A percentile compares a stretch with the other conserved stretches of the same genome.
phyloP scores from a whole-genome alignment of 2,113 vertebrate species.

The Parus major region DNA sequence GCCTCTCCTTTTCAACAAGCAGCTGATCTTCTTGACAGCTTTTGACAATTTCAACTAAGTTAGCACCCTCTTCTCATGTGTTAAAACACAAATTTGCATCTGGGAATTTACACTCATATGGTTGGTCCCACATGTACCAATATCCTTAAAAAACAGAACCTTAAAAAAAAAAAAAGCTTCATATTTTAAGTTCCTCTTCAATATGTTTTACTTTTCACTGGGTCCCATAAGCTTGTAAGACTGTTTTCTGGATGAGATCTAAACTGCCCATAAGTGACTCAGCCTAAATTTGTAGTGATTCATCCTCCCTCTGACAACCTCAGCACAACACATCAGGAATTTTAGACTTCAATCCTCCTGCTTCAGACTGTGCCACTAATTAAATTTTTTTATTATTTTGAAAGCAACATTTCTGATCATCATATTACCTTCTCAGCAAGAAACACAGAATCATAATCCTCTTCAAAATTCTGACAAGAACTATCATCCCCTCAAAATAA shows the following conservation, averaged over 20 bases:
- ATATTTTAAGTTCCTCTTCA: neutral
- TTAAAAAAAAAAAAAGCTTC: neutral
- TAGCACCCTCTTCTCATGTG: neutral
- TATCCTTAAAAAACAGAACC: neutral
- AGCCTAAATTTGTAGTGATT: neutral
- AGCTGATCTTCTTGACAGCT: neutral
- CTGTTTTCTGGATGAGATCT: neutral
- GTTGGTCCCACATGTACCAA: neutral
- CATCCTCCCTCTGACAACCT: neutral
- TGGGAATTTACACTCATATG: neutral
- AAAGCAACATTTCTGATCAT: neutral
- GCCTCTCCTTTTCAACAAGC: neutral
- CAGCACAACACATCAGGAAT: neutral
- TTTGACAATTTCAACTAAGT: neutral
- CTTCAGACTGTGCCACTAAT: neutral
- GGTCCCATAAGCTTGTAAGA: neutral
- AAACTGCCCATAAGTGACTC: neutral
- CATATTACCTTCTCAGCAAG: neutral
- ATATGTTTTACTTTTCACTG: neutral
- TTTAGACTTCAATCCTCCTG: neutral
- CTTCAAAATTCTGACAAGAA: neutral
- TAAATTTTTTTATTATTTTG: neutral
- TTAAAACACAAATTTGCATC: neutral
- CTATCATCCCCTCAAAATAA: neutral
- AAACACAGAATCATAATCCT: neutral